Evolutionary conservation across 2,797 vertebrate species (phyloP), one percentile per base, ranked within the genome.

Genomic region (Erethizon dorsatum): DNA sequence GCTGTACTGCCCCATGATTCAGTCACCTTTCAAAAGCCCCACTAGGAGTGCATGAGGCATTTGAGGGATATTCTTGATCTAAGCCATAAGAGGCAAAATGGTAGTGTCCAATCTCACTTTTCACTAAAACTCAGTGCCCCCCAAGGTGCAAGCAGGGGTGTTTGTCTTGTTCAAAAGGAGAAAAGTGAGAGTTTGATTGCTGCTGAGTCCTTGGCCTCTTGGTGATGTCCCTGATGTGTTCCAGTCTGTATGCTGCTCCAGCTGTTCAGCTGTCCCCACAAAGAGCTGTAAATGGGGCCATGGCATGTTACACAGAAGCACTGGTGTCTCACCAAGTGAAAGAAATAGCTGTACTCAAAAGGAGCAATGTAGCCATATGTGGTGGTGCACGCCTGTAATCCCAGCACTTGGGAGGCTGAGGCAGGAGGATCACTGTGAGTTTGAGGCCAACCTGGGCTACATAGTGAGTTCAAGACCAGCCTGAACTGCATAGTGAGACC

Each of bases 201-300:
- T 54, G 17, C 92, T 73, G 31, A 45, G 54, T 78, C 20, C 59
- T 47, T 57, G 47, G 33, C 45, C 79, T n/a, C 65, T 86, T 4
- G 31, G 22, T 1, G 54, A 56, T 85, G 45, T 59, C 47, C 67
- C 41, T 18, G 67, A 77, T 14, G 5, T 26, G 24, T 54, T 26
- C n/a, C 15, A 83, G 26, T 52, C 26, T 80, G n/a, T 83, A 33
- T 71, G 28, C 61, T 83, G 28, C 31, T n/a, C 45, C 22, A 67
- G 50, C 52, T 67, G 69, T 83, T 80, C 69, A 78, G 69, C 52
- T 84, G 20, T 67, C 20, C n/a, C 80, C 47, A 33, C 56, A 26
- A 84, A 92, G 82, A 92, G 73, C 61, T 92, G 8, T 45, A 50
- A 37, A 50, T 73, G 54, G 71, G n/a, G 15, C 73, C 83, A 86